These are phyloP conservation scores for Apis cerana DNA, from an alignment of 1,140 invertebrate genomes.

Conservation along the genomic window DNA sequence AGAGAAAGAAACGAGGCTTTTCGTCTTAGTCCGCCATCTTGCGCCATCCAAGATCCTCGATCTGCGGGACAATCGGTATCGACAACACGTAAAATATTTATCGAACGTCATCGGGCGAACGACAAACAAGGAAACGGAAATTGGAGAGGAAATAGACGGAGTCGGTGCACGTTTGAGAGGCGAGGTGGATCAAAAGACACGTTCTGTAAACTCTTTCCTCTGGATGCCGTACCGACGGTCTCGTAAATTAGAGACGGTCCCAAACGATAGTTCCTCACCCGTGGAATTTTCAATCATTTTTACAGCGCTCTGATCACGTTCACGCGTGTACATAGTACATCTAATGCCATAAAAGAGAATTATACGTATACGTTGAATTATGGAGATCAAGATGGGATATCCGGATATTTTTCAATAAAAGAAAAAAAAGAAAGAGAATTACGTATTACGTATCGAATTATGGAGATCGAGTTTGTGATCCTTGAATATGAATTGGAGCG, in stretches of 20 bases:
- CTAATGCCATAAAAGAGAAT: no score
- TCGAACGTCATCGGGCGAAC: conserved; percentile 24
- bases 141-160: conserved; percentile 37
- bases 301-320: neutral
- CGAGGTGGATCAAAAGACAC: conserved; percentile 36
- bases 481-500: no score
- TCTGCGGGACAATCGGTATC: conserved; percentile 18
- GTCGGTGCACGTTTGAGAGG: neutral
- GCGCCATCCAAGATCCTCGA: neutral
- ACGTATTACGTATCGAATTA: no score
- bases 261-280: neutral
- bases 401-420: no score
- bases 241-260: conserved; percentile 35
- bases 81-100: conserved; percentile 42
- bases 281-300: conserved; percentile 13
- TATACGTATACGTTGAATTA: neutral
- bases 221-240: conserved; percentile 1
- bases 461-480: no score
- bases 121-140: conserved; percentile 44
- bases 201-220: conserved; percentile 31
- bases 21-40: neutral
- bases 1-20: no score
- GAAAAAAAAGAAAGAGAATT: no score
- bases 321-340: neutral
- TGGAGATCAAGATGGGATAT: neutral